These are phyloP conservation scores for Lithobates pipiens DNA, from an alignment of 2,797 vertebrate species.

Conservation along the genomic window DNA sequence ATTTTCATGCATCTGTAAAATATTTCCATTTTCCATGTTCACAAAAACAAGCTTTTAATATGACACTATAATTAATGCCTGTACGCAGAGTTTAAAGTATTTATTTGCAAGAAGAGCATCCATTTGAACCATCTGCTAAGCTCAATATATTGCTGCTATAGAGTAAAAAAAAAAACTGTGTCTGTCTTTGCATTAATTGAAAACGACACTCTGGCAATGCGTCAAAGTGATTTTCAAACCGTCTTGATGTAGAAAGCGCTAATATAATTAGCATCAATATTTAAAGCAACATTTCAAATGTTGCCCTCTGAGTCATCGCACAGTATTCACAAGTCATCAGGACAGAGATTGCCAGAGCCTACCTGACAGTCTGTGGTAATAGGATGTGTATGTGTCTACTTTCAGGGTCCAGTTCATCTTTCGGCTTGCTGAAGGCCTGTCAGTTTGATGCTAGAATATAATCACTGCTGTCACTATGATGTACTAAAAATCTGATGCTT, in stretches of 20 bases:
- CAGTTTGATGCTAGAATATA: constrained; percentile 25
- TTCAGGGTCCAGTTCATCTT: constrained; percentile 1
- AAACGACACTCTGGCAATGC: constrained; percentile 35
- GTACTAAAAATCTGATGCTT: background rate
- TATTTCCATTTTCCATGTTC: constrained; percentile 10
- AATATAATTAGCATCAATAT: constrained; percentile 50
- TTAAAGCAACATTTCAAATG: constrained; percentile 38
- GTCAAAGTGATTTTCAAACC: constrained; percentile 38
- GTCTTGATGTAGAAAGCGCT: constrained; percentile 30
- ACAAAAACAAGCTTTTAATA: constrained; percentile 5
- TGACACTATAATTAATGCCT: background rate
- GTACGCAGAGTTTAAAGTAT: constrained; percentile 10
- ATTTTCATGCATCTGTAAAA: background rate
- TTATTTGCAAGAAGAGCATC: constrained; percentile 24
- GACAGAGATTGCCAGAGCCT: background rate
- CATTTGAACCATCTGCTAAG: constrained; percentile 41
- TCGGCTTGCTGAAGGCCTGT: background rate
- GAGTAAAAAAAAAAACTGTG: constrained; percentile 37
- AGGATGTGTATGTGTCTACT: constrained; percentile 22
- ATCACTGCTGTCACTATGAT: constrained; percentile 30
- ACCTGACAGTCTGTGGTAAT: constrained; percentile 37
- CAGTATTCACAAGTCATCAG: constrained; percentile 9
- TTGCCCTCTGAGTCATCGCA: constrained; percentile 4
- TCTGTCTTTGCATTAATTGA: constrained; percentile 49
- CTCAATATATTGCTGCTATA: constrained; percentile 26